These are phyloP conservation scores for Galaxias olidus DNA, from an alignment of 2,797 vertebrate species.

Conservation along the genomic window DNA sequence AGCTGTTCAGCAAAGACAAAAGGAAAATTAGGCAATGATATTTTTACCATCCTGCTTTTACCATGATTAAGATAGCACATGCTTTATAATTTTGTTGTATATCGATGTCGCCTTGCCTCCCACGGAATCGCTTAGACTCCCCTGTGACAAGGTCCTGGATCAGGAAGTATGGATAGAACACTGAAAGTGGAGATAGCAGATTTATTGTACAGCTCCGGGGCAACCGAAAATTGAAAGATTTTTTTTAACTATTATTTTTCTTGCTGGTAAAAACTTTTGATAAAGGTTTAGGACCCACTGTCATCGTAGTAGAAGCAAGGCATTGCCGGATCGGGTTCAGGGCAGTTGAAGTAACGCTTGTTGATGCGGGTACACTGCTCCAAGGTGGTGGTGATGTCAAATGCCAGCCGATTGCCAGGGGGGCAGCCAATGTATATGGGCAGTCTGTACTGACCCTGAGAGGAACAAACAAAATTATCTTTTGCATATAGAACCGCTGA, in stretches of 20 bases:
- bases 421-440: conserved; percentile 57
- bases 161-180: conserved; percentile 68
- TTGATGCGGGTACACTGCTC: conserved; percentile 32
- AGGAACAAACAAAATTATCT: background rate
- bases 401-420: conserved; percentile 61
- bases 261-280: background rate
- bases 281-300: conserved; percentile 32
- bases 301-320: conserved; percentile 67
- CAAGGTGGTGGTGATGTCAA: conserved; percentile 56
- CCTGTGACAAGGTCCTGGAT: conserved; percentile 72
- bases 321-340: conserved; percentile 24
- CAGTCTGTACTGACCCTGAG: conserved; percentile 45
- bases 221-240: too few relatives aligned
- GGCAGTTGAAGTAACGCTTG: conserved; percentile 62
- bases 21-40: background rate
- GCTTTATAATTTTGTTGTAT: too few relatives aligned
- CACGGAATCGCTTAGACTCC: conserved; percentile 55
- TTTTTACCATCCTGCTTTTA: background rate
- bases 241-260: background rate
- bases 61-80: background rate
- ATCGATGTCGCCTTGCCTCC: conserved; percentile 50
- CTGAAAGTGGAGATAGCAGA: conserved; percentile 34
- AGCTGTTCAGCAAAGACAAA: conserved; percentile 44
- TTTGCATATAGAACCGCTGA: background rate
- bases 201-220: background rate